Evolutionary conservation across 1,140 invertebrate genomes (phyloP), one percentile per base, ranked within the genome.

Genomic region (Chlorops oryzae): DNA sequence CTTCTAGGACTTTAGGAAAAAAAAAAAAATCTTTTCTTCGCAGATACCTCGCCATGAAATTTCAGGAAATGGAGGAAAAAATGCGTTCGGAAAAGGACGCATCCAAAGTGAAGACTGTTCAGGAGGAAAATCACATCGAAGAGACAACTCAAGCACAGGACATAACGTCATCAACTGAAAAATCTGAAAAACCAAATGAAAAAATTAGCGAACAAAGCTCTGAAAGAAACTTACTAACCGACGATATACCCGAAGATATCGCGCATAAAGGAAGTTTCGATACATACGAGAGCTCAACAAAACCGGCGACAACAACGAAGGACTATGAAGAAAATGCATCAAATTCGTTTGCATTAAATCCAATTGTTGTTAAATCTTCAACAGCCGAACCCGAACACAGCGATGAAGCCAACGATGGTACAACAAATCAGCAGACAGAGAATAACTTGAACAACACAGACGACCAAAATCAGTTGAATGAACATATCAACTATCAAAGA

Each of bases 21-120:
- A 32, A 32, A 9, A 32, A 9, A 32, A 32, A 6, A 10, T 24
- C 45, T 32, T 28, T 40, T 10, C 17, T 41, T 45, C 66, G 9
- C 64, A 84, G 83, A 71, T 91, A 90, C 66, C 73, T 92, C 24
- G 83, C 84, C 17, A 70, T 87, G 41, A 90, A 90, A 68, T 90
- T 87, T 59, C 81, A 85, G 71, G 87, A 90, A 71, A 85, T 88
- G 81, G 86, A 90, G 67, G 81, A 83, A 42, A 86, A 88, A 65
- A 78, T 86, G 70, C 69, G 64, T 6, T 55, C 73, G 50, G 65
- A 77, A 51, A 74, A 73, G 47, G 57, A 58, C 18, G 35, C 21
- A 35, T 23, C 3, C 15, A 51, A 40, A 38, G 27, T 35, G 39
- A 39, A 24, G 20, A 25, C 10, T 1, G 32, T 10, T 24, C 28